These are phyloP conservation scores for Zosterops hypoxanthus DNA, from an alignment of 2,113 vertebrate genomes.

Conservation along the genomic window DNA sequence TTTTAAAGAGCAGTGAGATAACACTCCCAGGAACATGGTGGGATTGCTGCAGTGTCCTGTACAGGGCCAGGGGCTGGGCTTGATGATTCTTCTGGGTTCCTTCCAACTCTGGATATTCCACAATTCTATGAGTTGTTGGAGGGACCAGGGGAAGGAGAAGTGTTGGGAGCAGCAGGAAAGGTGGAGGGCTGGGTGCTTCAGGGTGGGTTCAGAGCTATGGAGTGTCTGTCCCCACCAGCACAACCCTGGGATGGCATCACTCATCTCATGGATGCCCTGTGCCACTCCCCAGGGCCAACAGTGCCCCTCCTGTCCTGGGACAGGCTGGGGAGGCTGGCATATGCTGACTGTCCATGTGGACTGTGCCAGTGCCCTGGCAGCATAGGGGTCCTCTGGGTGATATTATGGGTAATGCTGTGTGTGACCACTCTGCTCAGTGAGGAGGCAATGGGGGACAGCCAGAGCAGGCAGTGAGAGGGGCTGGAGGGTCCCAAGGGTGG, in stretches of 20 bases:
- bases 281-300: fast-evolving
- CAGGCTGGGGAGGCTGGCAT: neutral
- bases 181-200: fast-evolving
- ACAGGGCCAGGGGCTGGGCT: neutral
- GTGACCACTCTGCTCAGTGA: neutral
- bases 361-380: fast-evolving
- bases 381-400: fast-evolving
- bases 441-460: neutral
- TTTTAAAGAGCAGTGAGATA: neutral
- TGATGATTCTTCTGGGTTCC: neutral
- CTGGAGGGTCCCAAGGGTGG: neutral
- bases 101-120: neutral
- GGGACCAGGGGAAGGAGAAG: neutral
- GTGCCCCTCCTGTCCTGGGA: neutral
- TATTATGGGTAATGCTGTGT: fast-evolving
- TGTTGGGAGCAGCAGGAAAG: neutral
- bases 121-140: neutral
- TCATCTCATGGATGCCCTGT: neutral
- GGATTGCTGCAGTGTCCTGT: neutral
- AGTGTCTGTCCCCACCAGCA: neutral
- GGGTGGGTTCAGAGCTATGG: neutral
- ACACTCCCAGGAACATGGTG: neutral
- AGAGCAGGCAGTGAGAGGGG: no score
- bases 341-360: fast-evolving
- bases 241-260: neutral